phyloP scores from a whole-genome alignment of 2,797 vertebrate genomes.

The Gymnopithys bicolor region DNA sequence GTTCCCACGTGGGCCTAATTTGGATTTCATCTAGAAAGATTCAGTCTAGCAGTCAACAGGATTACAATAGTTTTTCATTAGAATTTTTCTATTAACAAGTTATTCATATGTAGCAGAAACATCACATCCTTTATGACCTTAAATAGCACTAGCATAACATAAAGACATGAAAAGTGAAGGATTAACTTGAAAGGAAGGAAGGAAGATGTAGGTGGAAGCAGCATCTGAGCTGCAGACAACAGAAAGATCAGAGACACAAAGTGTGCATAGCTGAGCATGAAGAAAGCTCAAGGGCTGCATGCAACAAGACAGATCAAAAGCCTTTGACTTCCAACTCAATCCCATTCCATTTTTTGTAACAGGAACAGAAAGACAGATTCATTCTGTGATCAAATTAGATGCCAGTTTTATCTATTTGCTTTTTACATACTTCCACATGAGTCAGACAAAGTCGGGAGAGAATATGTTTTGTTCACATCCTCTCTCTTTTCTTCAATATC shows the following conservation, averaged over 20 bases:
- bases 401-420: neutral
- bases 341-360: neutral
- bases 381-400: neutral
- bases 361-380: neutral
- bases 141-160: neutral
- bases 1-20: neutral
- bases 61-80: neutral
- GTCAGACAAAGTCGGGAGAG: neutral
- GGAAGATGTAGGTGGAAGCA: constrained; percentile 34
- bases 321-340: neutral
- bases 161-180: neutral
- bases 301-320: neutral
- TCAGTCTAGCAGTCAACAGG: neutral
- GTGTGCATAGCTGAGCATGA: neutral
- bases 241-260: neutral
- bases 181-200: neutral
- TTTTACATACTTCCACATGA: neutral
- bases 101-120: neutral
- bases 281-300: neutral
- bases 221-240: neutral
- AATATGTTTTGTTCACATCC: neutral
- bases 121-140: neutral
- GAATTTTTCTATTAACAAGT: neutral
- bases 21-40: neutral
- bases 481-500: neutral